Evolutionary conservation across 2,888 invertebrate species (phyloP).

Genomic region (Lasioglossum villosulum): DNA sequence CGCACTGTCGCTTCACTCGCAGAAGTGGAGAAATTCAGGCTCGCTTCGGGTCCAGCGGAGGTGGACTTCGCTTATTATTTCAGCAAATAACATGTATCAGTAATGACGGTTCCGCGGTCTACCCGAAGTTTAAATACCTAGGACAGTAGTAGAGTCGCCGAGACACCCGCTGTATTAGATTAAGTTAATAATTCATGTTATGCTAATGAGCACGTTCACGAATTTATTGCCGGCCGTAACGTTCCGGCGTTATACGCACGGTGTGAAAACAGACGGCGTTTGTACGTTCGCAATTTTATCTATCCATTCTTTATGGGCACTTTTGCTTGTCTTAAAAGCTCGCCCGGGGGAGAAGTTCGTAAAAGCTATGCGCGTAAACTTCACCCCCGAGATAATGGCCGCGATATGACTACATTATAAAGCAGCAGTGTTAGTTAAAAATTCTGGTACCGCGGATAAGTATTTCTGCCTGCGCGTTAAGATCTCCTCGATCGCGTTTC

Average conservation of each 20-base stretch:
- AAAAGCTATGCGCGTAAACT: constrained; percentile 52
- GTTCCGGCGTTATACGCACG: constrained; percentile 12
- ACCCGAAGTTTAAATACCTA: neutral
- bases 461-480: neutral
- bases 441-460: constrained; percentile 37
- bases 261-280: constrained; percentile 14
- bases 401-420: constrained; percentile 56
- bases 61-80: neutral
- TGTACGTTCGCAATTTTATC: constrained; percentile 52
- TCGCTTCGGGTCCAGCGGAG: too few relatives aligned
- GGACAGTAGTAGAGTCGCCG: neutral
- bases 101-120: neutral
- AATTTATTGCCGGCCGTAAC: constrained; percentile 25
- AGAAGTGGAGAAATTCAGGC: neutral
- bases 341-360: constrained; percentile 45
- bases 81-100: constrained; percentile 4
- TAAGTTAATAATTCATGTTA: constrained; percentile 9
- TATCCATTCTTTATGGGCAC: constrained; percentile 57
- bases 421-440: constrained; percentile 42
- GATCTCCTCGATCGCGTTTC: neutral
- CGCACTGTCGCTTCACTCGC: neutral
- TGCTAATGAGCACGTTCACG: neutral
- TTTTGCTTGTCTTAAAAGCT: constrained; percentile 53
- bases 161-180: neutral
- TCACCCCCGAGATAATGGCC: constrained; percentile 44